These are phyloP conservation scores for Oscheius sp. DNA, from an alignment of 2,888 invertebrate genomes.

Conservation along the genomic window DNA sequence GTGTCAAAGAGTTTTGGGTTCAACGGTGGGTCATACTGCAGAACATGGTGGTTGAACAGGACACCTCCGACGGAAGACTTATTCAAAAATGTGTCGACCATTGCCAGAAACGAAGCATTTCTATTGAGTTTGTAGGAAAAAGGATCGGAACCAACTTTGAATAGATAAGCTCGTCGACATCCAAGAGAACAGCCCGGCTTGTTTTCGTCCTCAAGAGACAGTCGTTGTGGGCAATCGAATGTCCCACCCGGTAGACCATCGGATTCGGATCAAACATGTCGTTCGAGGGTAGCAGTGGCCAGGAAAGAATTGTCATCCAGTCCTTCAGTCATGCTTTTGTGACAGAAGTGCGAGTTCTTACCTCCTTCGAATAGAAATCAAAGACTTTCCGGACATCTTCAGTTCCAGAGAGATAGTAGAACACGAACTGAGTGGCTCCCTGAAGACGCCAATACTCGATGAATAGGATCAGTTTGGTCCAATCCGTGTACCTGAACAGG, in stretches of 20 bases:
- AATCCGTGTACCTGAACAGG: slow-evolving; percentile 45
- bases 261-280: slow-evolving; percentile 39
- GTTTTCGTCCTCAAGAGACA: slow-evolving; percentile 48
- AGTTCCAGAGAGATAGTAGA: slow-evolving; percentile 54
- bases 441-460: slow-evolving; percentile 56
- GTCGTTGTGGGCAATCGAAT: slow-evolving; percentile 56
- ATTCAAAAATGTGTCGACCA: background rate
- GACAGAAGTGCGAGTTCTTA: background rate
- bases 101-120: background rate
- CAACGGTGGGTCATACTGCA: slow-evolving; percentile 17
- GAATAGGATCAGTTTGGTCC: slow-evolving; percentile 50
- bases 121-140: background rate
- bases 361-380: slow-evolving; percentile 42
- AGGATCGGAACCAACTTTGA: background rate
- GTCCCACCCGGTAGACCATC: slow-evolving; percentile 55
- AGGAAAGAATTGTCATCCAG: slow-evolving; percentile 37
- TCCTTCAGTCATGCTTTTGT: slow-evolving; percentile 9
- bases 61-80: background rate
- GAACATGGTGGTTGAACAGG: slow-evolving; percentile 1
- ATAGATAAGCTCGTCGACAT: slow-evolving; percentile 52
- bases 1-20: background rate
- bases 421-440: slow-evolving; percentile 53
- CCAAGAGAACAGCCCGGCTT: slow-evolving; percentile 47
- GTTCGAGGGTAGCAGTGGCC: slow-evolving; percentile 39
- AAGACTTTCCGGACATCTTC: slow-evolving; percentile 42